Conservation (phyloP, 2,113 vertebrate species). For the Lophochroa leadbeateri region DNA sequence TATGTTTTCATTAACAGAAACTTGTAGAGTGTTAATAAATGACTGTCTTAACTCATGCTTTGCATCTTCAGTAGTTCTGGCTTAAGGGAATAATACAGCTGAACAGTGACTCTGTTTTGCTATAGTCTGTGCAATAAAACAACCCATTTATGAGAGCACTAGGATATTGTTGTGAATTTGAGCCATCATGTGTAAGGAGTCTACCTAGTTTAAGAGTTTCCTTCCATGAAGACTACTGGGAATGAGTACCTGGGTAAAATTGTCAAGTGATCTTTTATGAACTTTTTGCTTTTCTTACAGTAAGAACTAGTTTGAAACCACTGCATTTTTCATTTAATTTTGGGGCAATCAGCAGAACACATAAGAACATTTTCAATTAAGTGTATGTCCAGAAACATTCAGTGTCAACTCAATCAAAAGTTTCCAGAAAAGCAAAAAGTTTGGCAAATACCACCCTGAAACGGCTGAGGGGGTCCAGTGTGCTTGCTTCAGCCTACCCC, state of each 20-base stretch:
- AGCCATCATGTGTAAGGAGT: neutral
- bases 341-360: neutral
- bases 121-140: neutral
- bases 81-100: neutral
- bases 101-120: neutral
- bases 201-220: neutral
- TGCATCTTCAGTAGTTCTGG: neutral
- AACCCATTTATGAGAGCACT: neutral
- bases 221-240: neutral
- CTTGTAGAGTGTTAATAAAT: neutral
- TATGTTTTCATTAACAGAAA: slow-evolving; percentile 13
- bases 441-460: neutral
- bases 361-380: neutral
- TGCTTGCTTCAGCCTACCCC: neutral
- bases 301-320: neutral
- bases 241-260: neutral
- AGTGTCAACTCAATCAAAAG: neutral
- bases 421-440: neutral
- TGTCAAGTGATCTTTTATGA: neutral
- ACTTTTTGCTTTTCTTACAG: neutral
- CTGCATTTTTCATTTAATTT: neutral
- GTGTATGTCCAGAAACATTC: neutral
- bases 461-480: neutral
- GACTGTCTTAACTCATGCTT: neutral
- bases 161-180: neutral